Base-by-base conservation (phyloP, 2,888 invertebrate genomes). In the Sphaeridia pumilis region DNA sequence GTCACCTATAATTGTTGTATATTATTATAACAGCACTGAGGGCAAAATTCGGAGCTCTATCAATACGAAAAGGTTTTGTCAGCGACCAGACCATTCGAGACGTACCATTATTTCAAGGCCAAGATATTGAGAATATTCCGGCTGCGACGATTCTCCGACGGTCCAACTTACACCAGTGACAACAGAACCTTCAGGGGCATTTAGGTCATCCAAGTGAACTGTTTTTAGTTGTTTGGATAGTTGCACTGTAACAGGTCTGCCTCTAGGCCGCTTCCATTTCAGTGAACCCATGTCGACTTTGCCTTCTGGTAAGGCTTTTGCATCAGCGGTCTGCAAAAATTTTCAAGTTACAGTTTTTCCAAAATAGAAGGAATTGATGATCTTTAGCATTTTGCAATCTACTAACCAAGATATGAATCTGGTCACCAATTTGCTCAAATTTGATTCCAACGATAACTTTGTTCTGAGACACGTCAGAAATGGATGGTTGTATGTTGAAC, bases 371-470 rank as follows among this genome's bases (percentile, higher is more conserved):
- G 10, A 31, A 10, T 31, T 14, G 7, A 31, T 14, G 7, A 10
- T 7, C 14, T 31, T 31, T 31, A 31, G 17, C 20, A 38, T 38
- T 5, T 20, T 17, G 20, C 12, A 34, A 34, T 3, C 10, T 20
- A 34, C 34, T 25, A 24, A 52, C 46, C 52, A 52, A 46, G 14
- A 52, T 28, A 20, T 55, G 56, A 17, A 56, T 56, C 46, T 56
- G 56, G 34, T 56, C 53, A 12, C 53, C 25, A 27, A 56, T 27
- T 50, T 53, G 56, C 20, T 53, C 44, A 31, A 56, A 53, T 46
- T 53, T 52, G n/a, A 56, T 34, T 22, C 56, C 56, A 42, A 48
- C 44, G 2, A 56, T 45, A 12, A 53, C 17, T 51, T 47, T 21
- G 5, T 12, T n/a, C 41, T 27, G 12, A 5, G 27, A 44, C 3